Percentiles rank a stretch among this genome's conserved stretches.
phyloP scores from a whole-genome alignment of 2,113 vertebrate species.

The Amphiprion ocellaris region DNA sequence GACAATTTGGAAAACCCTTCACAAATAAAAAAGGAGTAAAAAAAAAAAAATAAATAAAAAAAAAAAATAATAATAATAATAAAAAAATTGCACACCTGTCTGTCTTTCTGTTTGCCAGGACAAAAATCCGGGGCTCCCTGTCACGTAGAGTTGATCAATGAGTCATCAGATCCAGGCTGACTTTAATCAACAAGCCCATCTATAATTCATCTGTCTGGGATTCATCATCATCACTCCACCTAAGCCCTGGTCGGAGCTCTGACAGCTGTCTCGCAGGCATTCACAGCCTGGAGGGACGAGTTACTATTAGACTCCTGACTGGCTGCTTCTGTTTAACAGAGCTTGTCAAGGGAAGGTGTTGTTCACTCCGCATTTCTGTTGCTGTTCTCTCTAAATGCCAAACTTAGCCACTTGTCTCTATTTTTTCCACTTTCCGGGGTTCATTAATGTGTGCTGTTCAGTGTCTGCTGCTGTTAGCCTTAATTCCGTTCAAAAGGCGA shows the following conservation, averaged over 20 bases:
- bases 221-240: conserved; percentile 77
- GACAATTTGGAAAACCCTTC: not conserved
- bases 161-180: conserved; percentile 60
- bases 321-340: conserved; percentile 28
- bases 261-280: conserved; percentile 70
- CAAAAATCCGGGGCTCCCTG: conserved; percentile 41
- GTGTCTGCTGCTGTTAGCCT: not conserved
- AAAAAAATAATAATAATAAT: not conserved
- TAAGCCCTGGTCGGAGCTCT: conserved; percentile 50
- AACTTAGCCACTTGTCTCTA: not conserved
- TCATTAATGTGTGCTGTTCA: not conserved
- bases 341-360: conserved; percentile 31
- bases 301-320: conserved; percentile 43
- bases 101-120: conserved; percentile 27
- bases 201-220: conserved; percentile 82
- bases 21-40: not conserved
- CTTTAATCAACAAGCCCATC: conserved; percentile 79
- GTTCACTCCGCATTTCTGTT: conserved; percentile 11
- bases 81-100: conserved; percentile 10
- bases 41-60: not conserved
- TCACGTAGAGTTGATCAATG: conserved; percentile 61
- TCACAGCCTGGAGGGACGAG: conserved; percentile 49
- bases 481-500: not conserved
- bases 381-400: conserved; percentile 19
- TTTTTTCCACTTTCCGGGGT: not conserved